phyloP scores from a whole-genome alignment of 2,888 invertebrate genomes.

The Auanema freiburgensis region DNA sequence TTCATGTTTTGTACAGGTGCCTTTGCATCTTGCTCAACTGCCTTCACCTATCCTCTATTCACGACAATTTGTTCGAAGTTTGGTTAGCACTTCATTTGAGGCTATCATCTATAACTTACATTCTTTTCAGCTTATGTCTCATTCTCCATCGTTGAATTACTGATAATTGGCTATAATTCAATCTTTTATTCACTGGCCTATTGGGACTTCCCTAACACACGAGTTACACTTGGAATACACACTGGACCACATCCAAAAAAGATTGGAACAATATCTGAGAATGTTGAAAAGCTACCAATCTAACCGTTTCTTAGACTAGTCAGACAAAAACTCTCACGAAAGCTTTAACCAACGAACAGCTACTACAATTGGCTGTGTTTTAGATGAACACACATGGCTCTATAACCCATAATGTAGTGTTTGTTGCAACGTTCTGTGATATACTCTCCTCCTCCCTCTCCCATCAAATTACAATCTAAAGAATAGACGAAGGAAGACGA shows the following conservation, averaged over 20 bases:
- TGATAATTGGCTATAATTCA: slow-evolving; percentile 57
- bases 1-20: slow-evolving; percentile 51
- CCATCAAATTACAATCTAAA: too few relatives aligned
- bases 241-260: slow-evolving; percentile 19
- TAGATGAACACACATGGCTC: too few relatives aligned
- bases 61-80: slow-evolving; percentile 41
- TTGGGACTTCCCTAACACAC: slow-evolving; percentile 51
- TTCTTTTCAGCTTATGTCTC: slow-evolving; percentile 54
- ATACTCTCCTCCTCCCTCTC: too few relatives aligned
- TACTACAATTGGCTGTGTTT: too few relatives aligned
- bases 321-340: too few relatives aligned
- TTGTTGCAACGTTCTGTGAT: too few relatives aligned
- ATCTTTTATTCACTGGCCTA: slow-evolving; percentile 55
- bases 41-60: slow-evolving; percentile 54
- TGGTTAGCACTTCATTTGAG: slow-evolving; percentile 35
- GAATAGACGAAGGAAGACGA: too few relatives aligned
- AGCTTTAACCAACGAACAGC: too few relatives aligned
- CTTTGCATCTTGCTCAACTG: slow-evolving; percentile 58
- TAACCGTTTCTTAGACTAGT: slow-evolving; percentile 9
- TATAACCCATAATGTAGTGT: too few relatives aligned
- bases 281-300: slow-evolving; percentile 16
- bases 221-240: slow-evolving; percentile 37
- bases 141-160: slow-evolving; percentile 58
- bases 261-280: slow-evolving; percentile 6
- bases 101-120: neutral